Evolutionary conservation across 2,888 invertebrate species (phyloP), one percentile per base, ranked within the genome.

Genomic region (Cinara cedri): DNA sequence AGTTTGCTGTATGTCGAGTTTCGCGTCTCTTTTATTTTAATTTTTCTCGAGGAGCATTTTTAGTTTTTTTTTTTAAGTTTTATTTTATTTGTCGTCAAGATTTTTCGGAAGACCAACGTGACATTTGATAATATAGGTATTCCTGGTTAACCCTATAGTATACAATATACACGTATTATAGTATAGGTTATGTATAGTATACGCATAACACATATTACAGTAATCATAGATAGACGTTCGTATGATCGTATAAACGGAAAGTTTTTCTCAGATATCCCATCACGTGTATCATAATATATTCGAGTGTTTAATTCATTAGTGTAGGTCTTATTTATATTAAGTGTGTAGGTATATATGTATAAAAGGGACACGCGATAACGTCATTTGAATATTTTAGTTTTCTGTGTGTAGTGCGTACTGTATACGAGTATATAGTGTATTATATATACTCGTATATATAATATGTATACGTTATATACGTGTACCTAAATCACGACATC

Each of bases 241-340:
- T 34, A n/a, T n/a, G n/a, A n/a, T n/a, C 4, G 42, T 54, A n/a
- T 14, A 16, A 63, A 42, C 42, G 14, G 24, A 44, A 75, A 75
- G 44, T 55, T n/a, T 65, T 66, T 16, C n/a, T 21, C 16, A n/a
- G 44, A 24, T n/a, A 55, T 9, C 51, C 16, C n/a, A 16, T n/a
- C 51, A 16, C 54, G 54, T n/a, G 11, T n/a, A 19, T 19, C 14
- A 9, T 9, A 9, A 24, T 13, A 8, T 11, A 57, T 44, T 54
- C 14, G 14, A 51, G 75, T 26, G 13, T 65, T 44, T 44, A 57
- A 57, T 57, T 66, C 66, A 68, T 75, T 76, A 76, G 26, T 76
- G 14, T 1, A 57, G 51, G 14, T 46, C 26, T 49, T 60, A 34
- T 34, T 34, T n/a, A n/a, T n/a, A n/a, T n/a, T n/a, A n/a, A n/a